phyloP scores from a whole-genome alignment of 2,888 invertebrate species.

The Nomada hirtipes region DNA sequence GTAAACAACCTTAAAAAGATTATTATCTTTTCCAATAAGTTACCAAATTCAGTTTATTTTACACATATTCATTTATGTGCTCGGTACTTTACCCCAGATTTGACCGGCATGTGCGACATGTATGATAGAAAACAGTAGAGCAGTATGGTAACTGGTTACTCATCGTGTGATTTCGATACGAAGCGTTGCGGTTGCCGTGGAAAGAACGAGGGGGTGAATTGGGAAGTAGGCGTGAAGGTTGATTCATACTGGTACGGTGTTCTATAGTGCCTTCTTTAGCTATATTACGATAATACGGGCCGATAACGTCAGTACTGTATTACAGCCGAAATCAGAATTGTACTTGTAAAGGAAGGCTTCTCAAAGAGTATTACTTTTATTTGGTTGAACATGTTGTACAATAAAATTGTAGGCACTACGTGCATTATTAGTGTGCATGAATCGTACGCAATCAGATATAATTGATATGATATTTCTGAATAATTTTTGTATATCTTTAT shows the following conservation, averaged over 20 bases:
- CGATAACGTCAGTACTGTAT: constrained; percentile 35
- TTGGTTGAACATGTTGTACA: background rate
- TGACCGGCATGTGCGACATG: no score
- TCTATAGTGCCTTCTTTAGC: constrained; percentile 41
- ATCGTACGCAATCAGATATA: no score
- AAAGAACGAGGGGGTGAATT: constrained; percentile 45
- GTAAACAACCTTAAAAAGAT: no score
- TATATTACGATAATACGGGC: constrained; percentile 48
- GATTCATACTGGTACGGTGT: constrained; percentile 60
- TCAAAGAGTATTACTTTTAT: constrained; percentile 11
- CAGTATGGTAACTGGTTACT: constrained; percentile 9
- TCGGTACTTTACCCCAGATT: no score
- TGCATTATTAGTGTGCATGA: no score
- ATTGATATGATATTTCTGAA: no score
- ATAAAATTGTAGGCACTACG: background rate
- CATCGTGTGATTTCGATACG: constrained; percentile 24
- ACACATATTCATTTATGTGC: no score
- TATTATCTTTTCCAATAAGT: no score
- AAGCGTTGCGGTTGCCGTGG: constrained; percentile 41
- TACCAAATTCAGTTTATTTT: no score
- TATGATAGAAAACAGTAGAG: constrained; percentile 1
- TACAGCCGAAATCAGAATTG: constrained; percentile 41
- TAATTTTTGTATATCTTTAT: no score
- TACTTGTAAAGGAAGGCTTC: constrained; percentile 5
- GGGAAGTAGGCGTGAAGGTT: constrained; percentile 65